A percentile compares a stretch with the other conserved stretches of the same genome.
Evolutionary conservation across 2,797 vertebrate species (phyloP).

Genomic region (Malurus splendens): DNA sequence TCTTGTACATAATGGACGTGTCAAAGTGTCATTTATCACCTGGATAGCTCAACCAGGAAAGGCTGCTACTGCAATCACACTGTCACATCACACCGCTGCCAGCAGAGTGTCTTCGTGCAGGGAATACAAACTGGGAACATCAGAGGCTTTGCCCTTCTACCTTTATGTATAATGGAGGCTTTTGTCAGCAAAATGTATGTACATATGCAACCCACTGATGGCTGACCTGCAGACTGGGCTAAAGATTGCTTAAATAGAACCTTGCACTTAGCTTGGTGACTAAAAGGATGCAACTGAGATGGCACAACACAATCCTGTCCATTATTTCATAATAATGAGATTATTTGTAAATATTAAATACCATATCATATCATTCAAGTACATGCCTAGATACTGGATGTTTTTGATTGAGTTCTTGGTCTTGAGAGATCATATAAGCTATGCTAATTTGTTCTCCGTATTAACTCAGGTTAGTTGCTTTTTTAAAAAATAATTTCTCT

Average conservation of each 20-base stretch:
- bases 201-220: background rate
- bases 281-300: background rate
- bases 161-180: background rate
- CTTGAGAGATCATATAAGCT: background rate
- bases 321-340: background rate
- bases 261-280: background rate
- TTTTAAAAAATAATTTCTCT: background rate
- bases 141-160: background rate
- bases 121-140: background rate
- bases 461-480: background rate
- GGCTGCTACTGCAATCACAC: background rate
- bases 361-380: background rate
- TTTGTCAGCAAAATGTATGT: background rate
- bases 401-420: background rate
- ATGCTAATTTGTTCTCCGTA: background rate
- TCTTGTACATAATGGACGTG: fast-evolving
- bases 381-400: background rate
- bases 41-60: background rate
- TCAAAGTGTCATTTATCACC: background rate
- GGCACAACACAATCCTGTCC: background rate
- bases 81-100: background rate
- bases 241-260: background rate
- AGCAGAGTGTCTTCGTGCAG: background rate
- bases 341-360: background rate
- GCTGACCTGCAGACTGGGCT: background rate